Base-by-base conservation (phyloP, 2,797 vertebrate species). In the Peromyscus nudipes region DNA sequence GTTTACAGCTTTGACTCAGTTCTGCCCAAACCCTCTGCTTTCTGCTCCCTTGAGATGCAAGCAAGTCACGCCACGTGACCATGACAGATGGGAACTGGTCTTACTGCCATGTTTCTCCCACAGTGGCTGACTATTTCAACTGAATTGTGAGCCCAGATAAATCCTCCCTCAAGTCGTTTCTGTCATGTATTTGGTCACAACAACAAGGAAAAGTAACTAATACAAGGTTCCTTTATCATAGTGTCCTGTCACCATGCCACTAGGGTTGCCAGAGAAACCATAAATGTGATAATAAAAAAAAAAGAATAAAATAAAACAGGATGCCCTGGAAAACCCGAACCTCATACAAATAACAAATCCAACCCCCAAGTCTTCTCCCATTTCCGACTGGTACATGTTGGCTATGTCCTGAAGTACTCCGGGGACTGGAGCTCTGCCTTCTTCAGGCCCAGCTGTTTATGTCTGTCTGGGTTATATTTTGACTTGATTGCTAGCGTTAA, bases 271-370 rank as follows among this genome's bases (percentile, higher is more conserved):
- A 62, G 65, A 86, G 34, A 52, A 86, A 69, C n/a, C 65, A 37
- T 17, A 52, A 55, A 25, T 37, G 21, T 17, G 67, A n/a, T 37
- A 69, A 69, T 52, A 71, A 67, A 67, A 49, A 80, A 85, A 67
- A 52, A 80, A 85, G 83, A 85, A 57, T 65, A 81, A 91, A 86
- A 69, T 25, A 80, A 84, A 49, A 9, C 65, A 95, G 69, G 64
- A 64, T 65, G 6, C 4, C 29, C 29, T 46, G n/a, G 84, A 60
- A 85, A 89, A 69, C 43, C 14, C 25, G 21, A 40, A 46, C 43
- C 21, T 57, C 8, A 79, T 34, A 52, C 34, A 55, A 52, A 84
- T 1, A 55, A 81, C 25, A 17, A 73, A 69, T 57, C 9, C 19
- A 60, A 19, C 2, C 17, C 29, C 10, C 12, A 37, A n/a, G 25